Conservation (phyloP, 2,113 vertebrate genomes). For the Seriola quinqueradiata region DNA sequence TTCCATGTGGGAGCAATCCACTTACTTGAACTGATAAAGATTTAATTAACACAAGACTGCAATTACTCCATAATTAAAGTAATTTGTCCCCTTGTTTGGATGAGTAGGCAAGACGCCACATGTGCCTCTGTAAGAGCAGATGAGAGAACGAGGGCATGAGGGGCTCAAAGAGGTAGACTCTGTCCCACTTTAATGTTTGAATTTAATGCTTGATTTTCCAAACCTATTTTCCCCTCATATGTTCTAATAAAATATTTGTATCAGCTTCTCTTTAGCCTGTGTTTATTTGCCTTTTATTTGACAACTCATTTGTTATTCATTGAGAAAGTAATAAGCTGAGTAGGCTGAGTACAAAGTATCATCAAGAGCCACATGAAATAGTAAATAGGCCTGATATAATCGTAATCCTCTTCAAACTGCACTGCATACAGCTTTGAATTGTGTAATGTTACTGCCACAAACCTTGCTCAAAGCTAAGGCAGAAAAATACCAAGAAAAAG, state of each 20-base stretch:
- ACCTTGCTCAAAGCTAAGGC: constrained; percentile 31
- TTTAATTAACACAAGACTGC: constrained; percentile 98
- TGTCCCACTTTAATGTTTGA: constrained; percentile 44
- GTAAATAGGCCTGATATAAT: constrained; percentile 77
- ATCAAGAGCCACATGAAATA: constrained; percentile 77
- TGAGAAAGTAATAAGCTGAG: constrained; percentile 76
- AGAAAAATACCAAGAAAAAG: constrained; percentile 8
- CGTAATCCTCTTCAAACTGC: constrained; percentile 78
- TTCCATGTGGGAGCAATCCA: constrained; percentile 96
- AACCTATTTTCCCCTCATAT: constrained; percentile 36
- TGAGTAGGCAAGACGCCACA: constrained; percentile 86
- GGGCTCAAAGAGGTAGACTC: constrained; percentile 58
- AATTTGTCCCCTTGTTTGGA: constrained; percentile 95
- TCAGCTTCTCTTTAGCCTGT: constrained; percentile 53
- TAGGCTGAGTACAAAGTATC: constrained; percentile 71
- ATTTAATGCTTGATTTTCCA: constrained; percentile 57
- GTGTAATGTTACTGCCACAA: constrained; percentile 44
- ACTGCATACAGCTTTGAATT: constrained; percentile 58
- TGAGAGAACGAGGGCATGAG: constrained; percentile 28
- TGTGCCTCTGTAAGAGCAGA: constrained; percentile 51
- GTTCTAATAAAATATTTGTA: constrained; percentile 58
- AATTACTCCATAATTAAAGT: constrained; percentile 99
- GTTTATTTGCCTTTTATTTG: constrained; percentile 77
- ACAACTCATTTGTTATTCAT: constrained; percentile 79
- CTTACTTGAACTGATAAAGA: constrained; percentile 99